Percentiles rank a stretch among this genome's conserved stretches.
These are phyloP conservation scores for Bagarius yarrelli DNA, from an alignment of 2,113 vertebrate genomes.

Conservation along the genomic window DNA sequence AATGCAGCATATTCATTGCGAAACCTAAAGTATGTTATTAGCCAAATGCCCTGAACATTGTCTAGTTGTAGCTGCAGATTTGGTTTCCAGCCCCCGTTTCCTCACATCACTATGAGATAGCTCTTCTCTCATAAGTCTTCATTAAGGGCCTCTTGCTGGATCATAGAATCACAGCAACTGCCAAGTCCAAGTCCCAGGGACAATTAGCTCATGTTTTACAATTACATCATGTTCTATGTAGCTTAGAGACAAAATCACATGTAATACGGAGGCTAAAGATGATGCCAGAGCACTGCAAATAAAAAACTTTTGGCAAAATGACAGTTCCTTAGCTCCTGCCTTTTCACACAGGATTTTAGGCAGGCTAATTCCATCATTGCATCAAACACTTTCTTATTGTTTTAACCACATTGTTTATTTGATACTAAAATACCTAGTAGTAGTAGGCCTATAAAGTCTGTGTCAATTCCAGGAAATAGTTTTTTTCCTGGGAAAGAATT, in stretches of 20 bases:
- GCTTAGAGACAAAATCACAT: constrained; percentile 27
- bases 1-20: constrained; percentile 19
- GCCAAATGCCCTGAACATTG: constrained; percentile 36
- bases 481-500: neutral
- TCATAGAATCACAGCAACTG: constrained; percentile 57
- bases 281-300: constrained; percentile 9
- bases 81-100: constrained; percentile 44
- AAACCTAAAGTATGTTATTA: constrained; percentile 9
- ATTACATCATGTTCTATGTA: constrained; percentile 64
- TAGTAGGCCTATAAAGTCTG: neutral
- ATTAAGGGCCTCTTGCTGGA: constrained; percentile 64
- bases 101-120: constrained; percentile 62
- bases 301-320: constrained; percentile 14
- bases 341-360: neutral
- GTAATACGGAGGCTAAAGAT: constrained; percentile 20
- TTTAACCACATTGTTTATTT: neutral
- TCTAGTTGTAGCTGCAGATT: constrained; percentile 36
- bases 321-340: neutral
- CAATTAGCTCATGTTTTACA: constrained; percentile 72
- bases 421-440: neutral
- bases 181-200: constrained; percentile 62
- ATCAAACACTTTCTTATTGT: neutral
- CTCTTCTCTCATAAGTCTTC: constrained; percentile 70
- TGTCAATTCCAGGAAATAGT: neutral
- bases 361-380: neutral